phyloP scores from a whole-genome alignment of 1,140 invertebrate genomes.

The Wasmannia auropunctata region DNA sequence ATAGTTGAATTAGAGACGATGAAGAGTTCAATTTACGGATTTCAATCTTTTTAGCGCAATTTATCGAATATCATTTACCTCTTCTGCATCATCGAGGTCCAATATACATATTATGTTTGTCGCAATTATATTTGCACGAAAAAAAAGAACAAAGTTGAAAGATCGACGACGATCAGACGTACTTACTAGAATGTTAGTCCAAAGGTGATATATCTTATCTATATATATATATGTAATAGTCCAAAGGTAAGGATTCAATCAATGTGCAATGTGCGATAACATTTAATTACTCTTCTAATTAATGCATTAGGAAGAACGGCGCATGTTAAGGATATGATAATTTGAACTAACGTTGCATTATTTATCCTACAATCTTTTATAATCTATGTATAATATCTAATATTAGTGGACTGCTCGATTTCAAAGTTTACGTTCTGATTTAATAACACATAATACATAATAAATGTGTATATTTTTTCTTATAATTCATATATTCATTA shows the following conservation, averaged over 20 bases:
- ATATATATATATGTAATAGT: background rate
- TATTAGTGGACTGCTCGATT: background rate
- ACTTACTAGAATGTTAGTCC: background rate
- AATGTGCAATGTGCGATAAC: background rate
- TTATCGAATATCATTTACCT: too few species aligned
- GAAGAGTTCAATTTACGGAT: too few species aligned
- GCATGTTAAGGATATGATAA: too few species aligned
- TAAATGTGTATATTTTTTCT: background rate
- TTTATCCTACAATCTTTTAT: too few species aligned
- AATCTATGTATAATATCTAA: too few species aligned
- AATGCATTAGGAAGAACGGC: background rate
- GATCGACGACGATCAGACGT: background rate
- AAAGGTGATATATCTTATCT: constrained; percentile 21
- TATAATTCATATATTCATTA: background rate
- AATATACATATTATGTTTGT: background rate
- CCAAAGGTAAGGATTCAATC: constrained; percentile 16
- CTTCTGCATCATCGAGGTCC: background rate
- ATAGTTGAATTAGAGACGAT: too few species aligned
- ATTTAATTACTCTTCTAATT: background rate
- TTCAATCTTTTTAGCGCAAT: too few species aligned
- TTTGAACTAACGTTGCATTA: too few species aligned
- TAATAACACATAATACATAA: background rate
- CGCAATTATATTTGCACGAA: background rate
- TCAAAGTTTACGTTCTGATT: background rate
- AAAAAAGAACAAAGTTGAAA: background rate